A percentile compares a stretch with the other conserved stretches of the same genome.
Evolutionary conservation across 2,888 invertebrate species (phyloP).

Genomic region (Galeruca laticollis): DNA sequence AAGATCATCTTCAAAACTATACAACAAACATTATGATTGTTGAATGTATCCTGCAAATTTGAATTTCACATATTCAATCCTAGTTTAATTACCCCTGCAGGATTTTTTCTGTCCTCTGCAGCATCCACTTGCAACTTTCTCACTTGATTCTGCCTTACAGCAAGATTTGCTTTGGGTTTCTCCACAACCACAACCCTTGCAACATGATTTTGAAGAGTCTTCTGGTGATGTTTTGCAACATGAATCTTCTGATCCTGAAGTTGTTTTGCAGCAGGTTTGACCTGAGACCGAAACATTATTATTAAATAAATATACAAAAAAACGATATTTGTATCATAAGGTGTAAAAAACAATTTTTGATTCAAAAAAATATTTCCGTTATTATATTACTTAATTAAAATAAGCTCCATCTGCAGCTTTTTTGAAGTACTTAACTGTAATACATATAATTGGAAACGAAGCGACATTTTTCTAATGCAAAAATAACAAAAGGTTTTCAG

Average conservation of each 20-base stretch:
- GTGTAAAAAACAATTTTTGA: no score
- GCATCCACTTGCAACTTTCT: not conserved
- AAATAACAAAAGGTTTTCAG: no score
- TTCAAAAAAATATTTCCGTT: no score
- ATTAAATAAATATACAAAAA: no score
- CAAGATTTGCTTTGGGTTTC: not conserved
- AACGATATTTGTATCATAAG: no score
- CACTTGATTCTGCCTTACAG: not conserved
- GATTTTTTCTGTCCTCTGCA: not conserved
- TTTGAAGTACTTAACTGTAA: no score
- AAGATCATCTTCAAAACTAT: not conserved
- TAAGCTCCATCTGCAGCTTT: no score
- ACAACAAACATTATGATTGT: not conserved
- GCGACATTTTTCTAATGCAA: no score
- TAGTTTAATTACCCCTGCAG: not conserved
- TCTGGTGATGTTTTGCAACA: constrained; percentile 4
- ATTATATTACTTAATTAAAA: no score
- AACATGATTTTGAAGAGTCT: not conserved
- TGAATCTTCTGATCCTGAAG: not conserved
- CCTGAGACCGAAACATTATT: not conserved
- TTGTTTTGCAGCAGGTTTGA: not conserved
- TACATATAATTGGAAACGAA: no score
- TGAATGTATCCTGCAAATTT: not conserved
- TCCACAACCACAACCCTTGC: not conserved
- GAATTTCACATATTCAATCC: not conserved